Evolutionary conservation across 92 coral and sea anemone species (phyloP), one percentile per base, ranked within the genome.

Genomic region (Porites lobata): DNA sequence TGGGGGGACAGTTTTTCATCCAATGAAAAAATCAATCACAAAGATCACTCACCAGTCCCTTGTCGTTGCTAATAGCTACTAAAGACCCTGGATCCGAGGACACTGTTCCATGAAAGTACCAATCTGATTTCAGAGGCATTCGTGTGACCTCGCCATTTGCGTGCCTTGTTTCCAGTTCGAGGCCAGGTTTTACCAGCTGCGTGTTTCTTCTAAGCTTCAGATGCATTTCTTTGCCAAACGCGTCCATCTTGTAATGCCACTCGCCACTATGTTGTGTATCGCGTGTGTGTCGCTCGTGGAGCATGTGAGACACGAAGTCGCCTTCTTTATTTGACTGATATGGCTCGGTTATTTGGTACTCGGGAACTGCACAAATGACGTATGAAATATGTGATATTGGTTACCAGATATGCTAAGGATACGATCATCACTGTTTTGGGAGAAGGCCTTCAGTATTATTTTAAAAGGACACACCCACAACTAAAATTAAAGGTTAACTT

Each of bases 211-310:
- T 50, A 1, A 85, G 77, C 54, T 85, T 85, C 50, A 85, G 75
- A 52, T 76, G 89, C 68, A 85, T 24, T 22, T 75, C 67, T 19
- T 75, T 85, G 20, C 76, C 89, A 65, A 85, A 77, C 10, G 89
- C 89, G 54, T 85, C 65, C 77, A 76, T 65, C 22, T 64, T 77
- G 56, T 76, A 76, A 72, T 65, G 51, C 82, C 83, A 51, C 20
- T 56, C 76, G 4, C 19, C 38, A 7, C 71, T 58, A 6, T 24
- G 22, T 19, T 6, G 68, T 9, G 6, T 13, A 4, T 85, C 61
- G 22, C 83, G 81, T 8, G 19, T 50, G 47, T 66, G 54, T 9
- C 82, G 38, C 67, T 76, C 82, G 83, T 75, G 88, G 52, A 75
- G 88, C 47, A 64, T 84, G 69, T 85, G 83, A 4, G 83, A 50